phyloP scores from a whole-genome alignment of 2,113 vertebrate genomes.

The Benitochromis conjunctus region DNA sequence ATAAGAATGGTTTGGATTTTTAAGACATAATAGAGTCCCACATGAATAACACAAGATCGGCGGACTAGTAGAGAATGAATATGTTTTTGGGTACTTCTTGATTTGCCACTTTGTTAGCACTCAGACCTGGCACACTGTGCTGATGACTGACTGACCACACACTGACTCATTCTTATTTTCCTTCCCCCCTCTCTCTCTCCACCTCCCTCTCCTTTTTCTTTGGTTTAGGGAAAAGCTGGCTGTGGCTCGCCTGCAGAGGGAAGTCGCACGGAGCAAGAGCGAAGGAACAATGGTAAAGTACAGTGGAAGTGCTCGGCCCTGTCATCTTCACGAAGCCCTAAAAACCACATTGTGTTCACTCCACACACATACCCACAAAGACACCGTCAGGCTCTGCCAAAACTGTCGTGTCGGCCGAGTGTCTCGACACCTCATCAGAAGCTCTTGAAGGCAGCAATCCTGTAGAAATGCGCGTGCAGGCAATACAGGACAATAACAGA shows the following conservation, averaged over 20 bases:
- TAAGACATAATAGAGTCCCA: neutral
- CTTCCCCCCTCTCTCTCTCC: neutral
- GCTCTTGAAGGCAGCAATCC: neutral
- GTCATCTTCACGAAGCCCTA: neutral
- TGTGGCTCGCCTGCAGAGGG: constrained; percentile 86
- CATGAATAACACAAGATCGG: neutral
- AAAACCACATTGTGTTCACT: neutral
- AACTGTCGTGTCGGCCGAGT: neutral
- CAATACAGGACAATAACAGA: neutral
- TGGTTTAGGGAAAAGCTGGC: constrained; percentile 86
- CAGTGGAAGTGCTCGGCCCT: neutral
- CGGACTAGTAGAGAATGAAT: neutral
- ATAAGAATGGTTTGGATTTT: neutral
- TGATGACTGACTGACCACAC: neutral
- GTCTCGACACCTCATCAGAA: neutral
- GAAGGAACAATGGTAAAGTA: constrained; percentile 86
- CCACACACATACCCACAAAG: neutral
- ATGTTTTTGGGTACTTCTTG: neutral
- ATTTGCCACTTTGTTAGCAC: neutral
- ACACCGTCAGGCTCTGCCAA: neutral
- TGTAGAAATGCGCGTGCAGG: neutral
- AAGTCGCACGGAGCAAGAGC: constrained; percentile 84
- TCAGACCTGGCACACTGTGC: neutral
- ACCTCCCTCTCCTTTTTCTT: neutral
- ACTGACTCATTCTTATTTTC: constrained; percentile 20